Evolutionary conservation across 1,140 invertebrate genomes (phyloP).

Genomic region (Apolygus lucorum): DNA sequence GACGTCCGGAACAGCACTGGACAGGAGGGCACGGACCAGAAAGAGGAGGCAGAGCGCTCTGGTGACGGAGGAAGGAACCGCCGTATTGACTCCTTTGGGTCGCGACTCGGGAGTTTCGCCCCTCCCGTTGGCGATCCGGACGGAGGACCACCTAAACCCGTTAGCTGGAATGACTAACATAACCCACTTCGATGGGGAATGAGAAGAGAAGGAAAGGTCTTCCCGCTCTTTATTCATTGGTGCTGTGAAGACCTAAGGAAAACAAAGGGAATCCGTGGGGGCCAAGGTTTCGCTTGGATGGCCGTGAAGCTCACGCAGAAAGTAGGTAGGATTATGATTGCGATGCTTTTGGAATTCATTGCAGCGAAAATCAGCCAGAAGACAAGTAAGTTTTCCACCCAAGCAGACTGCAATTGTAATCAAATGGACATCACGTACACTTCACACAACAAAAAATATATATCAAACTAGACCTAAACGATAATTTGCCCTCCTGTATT

Average conservation of each 20-base stretch:
- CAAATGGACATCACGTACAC: no score
- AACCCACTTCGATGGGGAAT: conserved; percentile 3
- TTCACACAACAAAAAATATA: no score
- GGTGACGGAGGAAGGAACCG: neutral
- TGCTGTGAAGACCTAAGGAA: neutral
- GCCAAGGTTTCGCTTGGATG: neutral
- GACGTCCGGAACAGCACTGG: conserved; percentile 10
- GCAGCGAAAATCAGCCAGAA: no score
- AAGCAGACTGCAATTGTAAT: no score
- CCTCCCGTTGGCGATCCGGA: neutral
- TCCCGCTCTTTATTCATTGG: neutral
- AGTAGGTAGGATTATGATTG: no score
- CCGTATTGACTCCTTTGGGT: conserved; percentile 3
- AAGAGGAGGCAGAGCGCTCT: conserved; percentile 3
- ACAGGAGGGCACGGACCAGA: neutral
- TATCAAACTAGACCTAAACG: no score
- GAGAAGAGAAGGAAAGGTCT: neutral
- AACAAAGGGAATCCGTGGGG: neutral
- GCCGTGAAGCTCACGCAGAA: neutral
- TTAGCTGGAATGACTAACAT: conserved; percentile 1
- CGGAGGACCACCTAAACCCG: neutral
- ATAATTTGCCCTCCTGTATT: no score
- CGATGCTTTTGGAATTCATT: no score
- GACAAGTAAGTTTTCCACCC: no score
- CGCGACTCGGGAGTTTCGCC: neutral